A percentile compares a stretch with the other conserved stretches of the same genome.
Evolutionary conservation across 2,113 vertebrate genomes (phyloP).

Genomic region (Mustelus asterias): DNA sequence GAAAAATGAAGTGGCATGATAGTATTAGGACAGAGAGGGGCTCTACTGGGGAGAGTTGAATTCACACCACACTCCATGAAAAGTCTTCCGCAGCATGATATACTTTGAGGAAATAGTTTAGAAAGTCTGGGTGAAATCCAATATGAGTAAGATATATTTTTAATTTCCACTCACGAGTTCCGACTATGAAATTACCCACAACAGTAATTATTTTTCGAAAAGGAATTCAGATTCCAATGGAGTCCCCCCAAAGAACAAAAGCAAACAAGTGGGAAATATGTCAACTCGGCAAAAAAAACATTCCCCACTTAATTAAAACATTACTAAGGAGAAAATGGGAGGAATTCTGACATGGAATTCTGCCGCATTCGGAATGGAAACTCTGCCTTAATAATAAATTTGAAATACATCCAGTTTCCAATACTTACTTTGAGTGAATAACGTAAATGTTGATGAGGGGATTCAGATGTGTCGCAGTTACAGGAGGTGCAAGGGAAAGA

Average conservation of each 20-base stretch:
- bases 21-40: neutral
- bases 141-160: neutral
- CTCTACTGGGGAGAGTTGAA: neutral
- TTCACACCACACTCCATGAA: neutral
- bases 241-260: neutral
- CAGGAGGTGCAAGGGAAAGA: neutral
- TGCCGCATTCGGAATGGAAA: conserved; percentile 2
- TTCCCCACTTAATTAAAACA: conserved; percentile 15
- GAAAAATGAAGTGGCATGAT: neutral
- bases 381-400: neutral
- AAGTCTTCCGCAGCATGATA: neutral
- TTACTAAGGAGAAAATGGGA: neutral
- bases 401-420: conserved; percentile 14
- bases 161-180: neutral
- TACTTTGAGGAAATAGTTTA: neutral
- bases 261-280: neutral
- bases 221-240: neutral
- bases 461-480: neutral
- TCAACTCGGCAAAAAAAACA: neutral
- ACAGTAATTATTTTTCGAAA: neutral
- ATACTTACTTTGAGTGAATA: neutral
- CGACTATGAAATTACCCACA: neutral
- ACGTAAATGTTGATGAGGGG: neutral
- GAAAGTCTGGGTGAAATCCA: neutral
- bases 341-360: neutral